Evolutionary conservation across 2,113 vertebrate species (phyloP).

Genomic region (Scophthalmus maximus): DNA sequence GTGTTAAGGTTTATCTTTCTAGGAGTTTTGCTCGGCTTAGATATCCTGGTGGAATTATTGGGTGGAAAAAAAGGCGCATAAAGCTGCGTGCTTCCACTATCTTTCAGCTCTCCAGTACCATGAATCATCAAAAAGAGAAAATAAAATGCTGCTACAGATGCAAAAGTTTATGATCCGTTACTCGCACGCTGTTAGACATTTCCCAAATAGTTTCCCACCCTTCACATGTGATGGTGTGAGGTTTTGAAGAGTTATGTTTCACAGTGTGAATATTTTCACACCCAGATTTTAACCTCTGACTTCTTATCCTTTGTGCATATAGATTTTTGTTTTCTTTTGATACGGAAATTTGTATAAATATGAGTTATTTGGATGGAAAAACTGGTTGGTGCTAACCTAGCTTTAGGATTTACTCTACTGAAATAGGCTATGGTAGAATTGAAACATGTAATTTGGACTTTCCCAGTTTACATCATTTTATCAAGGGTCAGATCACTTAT

Average conservation of each 20-base stretch:
- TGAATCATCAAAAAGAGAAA: slow-evolving; percentile 39
- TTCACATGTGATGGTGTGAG: slow-evolving; percentile 62
- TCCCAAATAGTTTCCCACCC: slow-evolving; percentile 56
- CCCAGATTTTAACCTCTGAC: slow-evolving; percentile 22
- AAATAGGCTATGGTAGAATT: no score
- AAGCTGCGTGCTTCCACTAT: slow-evolving; percentile 50
- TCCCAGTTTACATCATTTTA: no score
- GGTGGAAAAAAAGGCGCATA: slow-evolving; percentile 36
- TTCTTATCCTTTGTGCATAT: background rate
- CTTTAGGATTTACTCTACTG: background rate
- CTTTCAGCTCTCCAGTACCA: slow-evolving; percentile 20
- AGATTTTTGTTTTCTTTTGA: no score
- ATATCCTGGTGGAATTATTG: slow-evolving; percentile 45
- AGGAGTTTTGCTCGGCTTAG: slow-evolving; percentile 42
- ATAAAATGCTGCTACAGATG: slow-evolving; percentile 32
- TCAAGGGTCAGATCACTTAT: no score
- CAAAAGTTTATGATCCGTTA: slow-evolving; percentile 69
- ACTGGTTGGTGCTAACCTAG: background rate
- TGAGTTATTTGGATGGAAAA: background rate
- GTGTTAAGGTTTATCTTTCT: slow-evolving; percentile 60
- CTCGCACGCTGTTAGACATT: slow-evolving; percentile 65
- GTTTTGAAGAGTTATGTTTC: slow-evolving; percentile 42
- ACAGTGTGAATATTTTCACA: slow-evolving; percentile 53
- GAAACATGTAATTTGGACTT: no score
- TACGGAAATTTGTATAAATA: background rate